Conservation (phyloP, 2,797 vertebrate genomes). For the Hoplostethus atlanticus region DNA sequence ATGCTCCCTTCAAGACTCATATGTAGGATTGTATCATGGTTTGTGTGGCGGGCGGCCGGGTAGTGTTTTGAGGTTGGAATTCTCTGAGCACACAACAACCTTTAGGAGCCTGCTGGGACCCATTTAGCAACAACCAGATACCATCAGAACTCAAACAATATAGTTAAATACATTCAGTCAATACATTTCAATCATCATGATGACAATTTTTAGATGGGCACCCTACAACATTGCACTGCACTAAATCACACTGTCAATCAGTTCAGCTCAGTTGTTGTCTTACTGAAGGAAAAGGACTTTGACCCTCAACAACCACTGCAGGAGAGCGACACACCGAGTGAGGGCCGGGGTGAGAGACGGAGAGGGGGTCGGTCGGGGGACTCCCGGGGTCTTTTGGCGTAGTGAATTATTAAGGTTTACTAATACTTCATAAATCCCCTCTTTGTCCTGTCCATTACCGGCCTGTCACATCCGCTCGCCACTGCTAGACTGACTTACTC, state of each 20-base stretch:
- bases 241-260: neutral
- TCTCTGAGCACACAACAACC: neutral
- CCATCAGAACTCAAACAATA: too few relatives aligned
- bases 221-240: too few relatives aligned
- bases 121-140: neutral
- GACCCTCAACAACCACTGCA: constrained; percentile 17
- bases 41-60: neutral
- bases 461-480: constrained; percentile 84
- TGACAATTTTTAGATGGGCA: neutral
- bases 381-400: constrained; percentile 73
- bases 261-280: neutral
- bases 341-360: constrained; percentile 37
- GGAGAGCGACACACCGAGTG: constrained; percentile 22
- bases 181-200: neutral
- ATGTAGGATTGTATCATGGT: neutral
- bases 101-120: neutral
- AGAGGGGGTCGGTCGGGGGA: constrained; percentile 40
- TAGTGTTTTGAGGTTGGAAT: neutral
- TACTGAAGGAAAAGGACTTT: constrained; percentile 8
- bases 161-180: neutral
- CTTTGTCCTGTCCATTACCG: constrained; percentile 87
- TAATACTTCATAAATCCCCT: constrained; percentile 87
- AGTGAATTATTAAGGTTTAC: constrained; percentile 89
- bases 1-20: neutral
- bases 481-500: constrained; percentile 74